phyloP scores from a whole-genome alignment of 30 jellyfish, hydroid and myxozoan genomes.

The Aurelia coerulea region DNA sequence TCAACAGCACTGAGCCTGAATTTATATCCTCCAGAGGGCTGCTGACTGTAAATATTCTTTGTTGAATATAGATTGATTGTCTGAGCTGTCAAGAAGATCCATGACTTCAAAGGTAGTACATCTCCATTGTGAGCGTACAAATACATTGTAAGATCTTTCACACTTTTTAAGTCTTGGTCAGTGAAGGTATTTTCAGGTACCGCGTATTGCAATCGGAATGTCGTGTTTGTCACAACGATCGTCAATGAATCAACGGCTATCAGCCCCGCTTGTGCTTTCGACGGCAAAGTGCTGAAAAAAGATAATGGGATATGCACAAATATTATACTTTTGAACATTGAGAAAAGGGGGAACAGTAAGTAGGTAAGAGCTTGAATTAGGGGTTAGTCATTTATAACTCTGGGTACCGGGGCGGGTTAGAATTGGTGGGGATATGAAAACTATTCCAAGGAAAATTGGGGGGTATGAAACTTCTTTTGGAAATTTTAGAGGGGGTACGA shows the following conservation, averaged over 20 bases:
- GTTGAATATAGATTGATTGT: constrained; percentile 32
- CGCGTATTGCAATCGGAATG: constrained; percentile 32
- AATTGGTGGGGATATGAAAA: too few relatives aligned
- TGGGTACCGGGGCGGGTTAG: too few relatives aligned
- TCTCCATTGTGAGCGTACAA: constrained; percentile 32
- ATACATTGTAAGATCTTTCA: constrained; percentile 58
- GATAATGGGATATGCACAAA: neutral
- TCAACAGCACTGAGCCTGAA: constrained; percentile 79
- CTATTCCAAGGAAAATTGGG: too few relatives aligned
- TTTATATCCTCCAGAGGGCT: constrained; percentile 69
- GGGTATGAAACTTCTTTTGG: too few relatives aligned
- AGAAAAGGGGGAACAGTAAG: too few relatives aligned
- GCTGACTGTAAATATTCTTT: constrained; percentile 11
- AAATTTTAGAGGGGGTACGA: too few relatives aligned
- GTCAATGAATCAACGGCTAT: constrained; percentile 14
- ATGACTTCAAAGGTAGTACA: constrained; percentile 22
- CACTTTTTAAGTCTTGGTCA: constrained; percentile 63
- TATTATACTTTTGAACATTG: too few relatives aligned
- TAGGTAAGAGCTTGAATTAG: too few relatives aligned
- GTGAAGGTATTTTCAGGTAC: constrained; percentile 78
- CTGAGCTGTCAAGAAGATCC: constrained; percentile 38
- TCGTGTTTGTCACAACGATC: constrained; percentile 29
- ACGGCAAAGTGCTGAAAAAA: neutral
- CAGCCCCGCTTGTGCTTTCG: constrained; percentile 3
- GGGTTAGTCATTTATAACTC: too few relatives aligned